A percentile compares a stretch with the other conserved stretches of the same genome.
These are phyloP conservation scores for Tetrax tetrax DNA, from an alignment of 2,113 vertebrate genomes.

Conservation along the genomic window DNA sequence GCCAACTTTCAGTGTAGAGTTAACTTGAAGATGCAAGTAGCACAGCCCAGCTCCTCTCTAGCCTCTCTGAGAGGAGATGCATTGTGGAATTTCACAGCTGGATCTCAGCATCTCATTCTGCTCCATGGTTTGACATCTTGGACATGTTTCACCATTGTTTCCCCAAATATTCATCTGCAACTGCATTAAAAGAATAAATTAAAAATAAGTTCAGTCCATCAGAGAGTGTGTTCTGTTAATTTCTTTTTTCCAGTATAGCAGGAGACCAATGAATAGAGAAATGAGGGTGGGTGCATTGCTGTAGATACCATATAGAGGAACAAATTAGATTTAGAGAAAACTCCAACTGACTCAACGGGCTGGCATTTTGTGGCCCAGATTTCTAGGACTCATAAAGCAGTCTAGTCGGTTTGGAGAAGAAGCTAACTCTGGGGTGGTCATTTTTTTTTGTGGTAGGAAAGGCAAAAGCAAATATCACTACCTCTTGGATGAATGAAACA, in stretches of 20 bases:
- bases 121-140: constrained; percentile 16
- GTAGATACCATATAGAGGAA: background rate
- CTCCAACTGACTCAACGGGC: background rate
- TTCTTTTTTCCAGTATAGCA: background rate
- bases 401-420: constrained; percentile 6
- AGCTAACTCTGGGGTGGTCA: background rate
- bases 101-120: constrained; percentile 15
- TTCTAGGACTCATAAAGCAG: constrained; percentile 13
- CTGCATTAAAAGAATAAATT: constrained; percentile 25
- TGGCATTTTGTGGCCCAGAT: background rate
- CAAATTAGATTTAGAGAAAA: background rate
- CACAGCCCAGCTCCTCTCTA: background rate
- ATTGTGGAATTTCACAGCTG: constrained; percentile 60
- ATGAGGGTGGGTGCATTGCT: background rate
- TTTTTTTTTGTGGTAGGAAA: constrained; percentile 7
- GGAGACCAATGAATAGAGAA: background rate
- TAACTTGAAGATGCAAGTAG: constrained; percentile 41
- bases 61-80: constrained; percentile 12
- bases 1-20: constrained; percentile 14
- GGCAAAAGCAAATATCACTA: constrained; percentile 13
- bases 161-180: background rate
- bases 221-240: background rate
- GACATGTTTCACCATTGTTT: constrained; percentile 51
- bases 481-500: constrained; percentile 4
- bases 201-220: background rate